A percentile compares a stretch with the other conserved stretches of the same genome.
These are phyloP conservation scores for Griposia aprilina DNA, from an alignment of 2,888 invertebrate species.

Conservation along the genomic window DNA sequence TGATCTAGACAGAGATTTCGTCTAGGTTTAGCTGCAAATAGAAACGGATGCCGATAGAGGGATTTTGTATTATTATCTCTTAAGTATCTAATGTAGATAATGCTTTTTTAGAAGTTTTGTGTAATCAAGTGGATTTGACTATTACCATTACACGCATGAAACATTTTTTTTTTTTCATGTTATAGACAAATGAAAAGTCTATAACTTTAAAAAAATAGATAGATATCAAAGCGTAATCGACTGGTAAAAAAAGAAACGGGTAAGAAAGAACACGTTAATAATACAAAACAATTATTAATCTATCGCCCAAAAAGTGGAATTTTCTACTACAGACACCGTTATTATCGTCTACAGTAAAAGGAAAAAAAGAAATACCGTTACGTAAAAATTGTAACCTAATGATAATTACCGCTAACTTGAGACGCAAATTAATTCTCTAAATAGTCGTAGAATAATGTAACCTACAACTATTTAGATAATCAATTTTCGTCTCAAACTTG, in stretches of 20 bases:
- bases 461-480: background rate
- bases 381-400: background rate
- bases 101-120: background rate
- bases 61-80: background rate
- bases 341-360: constrained; percentile 4
- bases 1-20: constrained; percentile 5
- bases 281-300: background rate
- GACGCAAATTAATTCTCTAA: too few relatives aligned
- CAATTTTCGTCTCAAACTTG: background rate
- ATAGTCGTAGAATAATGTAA: background rate
- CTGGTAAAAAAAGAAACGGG: background rate
- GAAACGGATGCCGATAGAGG: too few relatives aligned
- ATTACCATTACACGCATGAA: background rate
- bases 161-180: background rate
- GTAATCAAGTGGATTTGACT: background rate
- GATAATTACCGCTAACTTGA: too few relatives aligned
- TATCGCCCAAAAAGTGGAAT: constrained; percentile 7
- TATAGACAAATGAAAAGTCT: background rate
- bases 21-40: background rate
- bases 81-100: background rate
- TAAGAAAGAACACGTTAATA: background rate
- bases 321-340: constrained; percentile 40
- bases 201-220: background rate
- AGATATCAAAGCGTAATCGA: background rate
- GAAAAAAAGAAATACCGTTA: background rate